phyloP scores from a whole-genome alignment of 2,888 invertebrate species.

The Habrosyne pyritoides region DNA sequence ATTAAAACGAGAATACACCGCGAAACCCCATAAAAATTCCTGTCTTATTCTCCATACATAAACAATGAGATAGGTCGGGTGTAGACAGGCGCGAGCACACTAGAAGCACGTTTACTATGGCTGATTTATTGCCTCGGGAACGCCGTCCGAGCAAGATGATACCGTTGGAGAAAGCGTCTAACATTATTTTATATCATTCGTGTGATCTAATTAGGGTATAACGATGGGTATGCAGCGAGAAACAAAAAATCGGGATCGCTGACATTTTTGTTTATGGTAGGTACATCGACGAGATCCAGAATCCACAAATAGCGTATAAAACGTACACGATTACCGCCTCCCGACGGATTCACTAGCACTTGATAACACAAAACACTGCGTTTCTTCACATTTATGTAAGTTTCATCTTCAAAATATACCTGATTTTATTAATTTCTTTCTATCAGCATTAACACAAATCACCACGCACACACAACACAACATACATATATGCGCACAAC shows the following conservation, averaged over 20 bases:
- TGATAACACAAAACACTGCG: slow-evolving; percentile 78
- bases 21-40: slow-evolving; percentile 77
- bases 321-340: slow-evolving; percentile 83
- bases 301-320: slow-evolving; percentile 81
- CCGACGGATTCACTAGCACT: slow-evolving; percentile 81
- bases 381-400: slow-evolving; percentile 80
- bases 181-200: slow-evolving; percentile 78
- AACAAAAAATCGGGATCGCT: slow-evolving; percentile 84
- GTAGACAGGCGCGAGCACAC: slow-evolving; percentile 78
- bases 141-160: slow-evolving; percentile 54
- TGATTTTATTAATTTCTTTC: slow-evolving; percentile 80
- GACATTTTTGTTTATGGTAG: slow-evolving; percentile 85
- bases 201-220: slow-evolving; percentile 80
- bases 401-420: slow-evolving; percentile 77
- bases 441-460: slow-evolving; percentile 84
- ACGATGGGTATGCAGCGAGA: slow-evolving; percentile 79
- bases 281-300: slow-evolving; percentile 82
- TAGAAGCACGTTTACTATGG: slow-evolving; percentile 80
- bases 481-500: slow-evolving; percentile 65
- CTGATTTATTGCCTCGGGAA: slow-evolving; percentile 71
- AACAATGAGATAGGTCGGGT: slow-evolving; percentile 83
- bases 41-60: slow-evolving; percentile 81
- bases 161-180: slow-evolving; percentile 70
- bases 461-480: slow-evolving; percentile 84
- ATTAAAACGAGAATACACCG: slow-evolving; percentile 64